Evolutionary conservation across 2,113 vertebrate genomes (phyloP), one percentile per base, ranked within the genome.

Genomic region (Chloropsis cyanopogon): DNA sequence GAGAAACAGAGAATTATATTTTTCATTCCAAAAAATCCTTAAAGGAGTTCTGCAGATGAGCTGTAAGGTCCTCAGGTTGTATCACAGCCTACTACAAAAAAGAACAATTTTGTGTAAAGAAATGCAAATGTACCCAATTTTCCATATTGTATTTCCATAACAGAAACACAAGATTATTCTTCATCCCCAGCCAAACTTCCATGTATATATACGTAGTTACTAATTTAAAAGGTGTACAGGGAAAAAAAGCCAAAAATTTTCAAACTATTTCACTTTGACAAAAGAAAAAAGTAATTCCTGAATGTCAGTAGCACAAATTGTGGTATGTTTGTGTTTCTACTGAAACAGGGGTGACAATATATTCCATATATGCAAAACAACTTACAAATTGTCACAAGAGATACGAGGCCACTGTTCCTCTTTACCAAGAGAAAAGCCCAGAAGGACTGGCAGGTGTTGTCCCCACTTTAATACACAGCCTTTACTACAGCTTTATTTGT

Each of bases 371-470:
- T 31, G 56, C 72, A 96, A 83, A 88, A 8, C 1, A 46, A 42
- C 4, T 54, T 1, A 23, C 16, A 70, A 46, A 57, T 28, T 3
- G 0, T 6, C 11, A 0, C 12, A 17, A 31, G 49, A 66, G 31
- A 21, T 1, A 61, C 0, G 3, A 59, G 49, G 33, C 28, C 82
- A 31, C 28, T 2, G 9, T 2, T 82, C 31, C 75, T 71, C 49
- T 53, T 64, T 1, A 26, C 3, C 14, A 22, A 6, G 0, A 16
- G 54, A 23, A 46, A 41, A 66, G 59, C 50, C 33, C 85, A 14
- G 29, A 24, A 53, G 44, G 68, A 50, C 9, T 26, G 41, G 42
- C 81, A 64, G 59, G 33, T 68, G 33, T 81, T 56, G 47, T 60
- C 37, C 35, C 22, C 56, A 11, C 15, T 9, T 47, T 17, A 39